These are phyloP conservation scores for Channa argus DNA, from an alignment of 2,113 vertebrate genomes.

Conservation along the genomic window DNA sequence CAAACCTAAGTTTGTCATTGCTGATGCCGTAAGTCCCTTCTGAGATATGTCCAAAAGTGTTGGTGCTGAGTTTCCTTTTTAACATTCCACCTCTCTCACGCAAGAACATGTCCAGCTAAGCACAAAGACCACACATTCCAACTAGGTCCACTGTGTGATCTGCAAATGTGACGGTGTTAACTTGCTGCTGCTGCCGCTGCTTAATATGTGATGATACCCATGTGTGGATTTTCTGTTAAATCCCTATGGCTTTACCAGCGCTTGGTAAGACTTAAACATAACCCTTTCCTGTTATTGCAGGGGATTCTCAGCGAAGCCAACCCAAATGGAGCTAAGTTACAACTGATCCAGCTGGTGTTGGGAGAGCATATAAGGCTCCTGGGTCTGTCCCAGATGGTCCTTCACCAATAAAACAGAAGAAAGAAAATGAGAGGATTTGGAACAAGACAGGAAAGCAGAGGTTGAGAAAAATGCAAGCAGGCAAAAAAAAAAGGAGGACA, in stretches of 20 bases:
- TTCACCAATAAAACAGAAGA: no score
- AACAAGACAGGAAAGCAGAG: no score
- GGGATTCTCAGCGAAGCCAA: constrained; percentile 59
- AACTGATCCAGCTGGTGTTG: constrained; percentile 66
- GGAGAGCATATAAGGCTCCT: constrained; percentile 70
- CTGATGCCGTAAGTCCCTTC: no score
- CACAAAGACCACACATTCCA: constrained; percentile 10
- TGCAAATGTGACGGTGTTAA: constrained; percentile 37
- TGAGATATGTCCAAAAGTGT: not conserved
- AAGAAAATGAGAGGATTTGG: no score
- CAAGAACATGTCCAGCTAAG: not conserved
- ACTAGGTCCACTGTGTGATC: constrained; percentile 18
- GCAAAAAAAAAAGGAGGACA: no score
- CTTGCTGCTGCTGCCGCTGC: constrained; percentile 40
- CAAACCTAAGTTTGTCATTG: not conserved
- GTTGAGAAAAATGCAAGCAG: no score
- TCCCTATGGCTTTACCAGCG: constrained; percentile 60
- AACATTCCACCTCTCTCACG: constrained; percentile 2
- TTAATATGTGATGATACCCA: constrained; percentile 64
- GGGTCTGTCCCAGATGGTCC: constrained; percentile 30
- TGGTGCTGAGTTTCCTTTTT: not conserved
- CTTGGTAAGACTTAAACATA: constrained; percentile 69
- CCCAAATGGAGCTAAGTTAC: constrained; percentile 61
- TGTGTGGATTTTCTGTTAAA: constrained; percentile 58
- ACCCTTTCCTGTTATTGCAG: constrained; percentile 72